These are phyloP conservation scores for Cyclophora albipunctata DNA, from an alignment of 2,888 invertebrate genomes.

Conservation along the genomic window DNA sequence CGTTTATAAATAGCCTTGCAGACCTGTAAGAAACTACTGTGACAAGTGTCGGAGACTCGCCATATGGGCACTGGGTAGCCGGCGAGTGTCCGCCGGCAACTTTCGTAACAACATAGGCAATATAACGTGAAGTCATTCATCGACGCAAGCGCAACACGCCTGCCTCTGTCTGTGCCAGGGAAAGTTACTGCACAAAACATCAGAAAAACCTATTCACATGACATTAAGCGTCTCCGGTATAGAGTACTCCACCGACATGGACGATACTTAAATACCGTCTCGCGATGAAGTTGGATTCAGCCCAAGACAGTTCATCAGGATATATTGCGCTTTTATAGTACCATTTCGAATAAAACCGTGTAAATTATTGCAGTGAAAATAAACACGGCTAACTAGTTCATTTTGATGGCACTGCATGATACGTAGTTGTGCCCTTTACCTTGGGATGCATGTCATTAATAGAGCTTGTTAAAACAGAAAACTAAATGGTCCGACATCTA, in stretches of 20 bases:
- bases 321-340: slow-evolving; percentile 29
- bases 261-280: slow-evolving; percentile 16
- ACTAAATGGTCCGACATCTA: slow-evolving; percentile 38
- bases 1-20: slow-evolving; percentile 21
- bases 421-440: slow-evolving; percentile 5
- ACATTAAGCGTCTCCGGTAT: slow-evolving; percentile 9
- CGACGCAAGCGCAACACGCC: slow-evolving; percentile 37
- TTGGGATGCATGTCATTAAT: slow-evolving; percentile 9
- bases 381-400: slow-evolving; percentile 18
- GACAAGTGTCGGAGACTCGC: slow-evolving; percentile 41
- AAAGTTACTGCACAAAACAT: slow-evolving; percentile 60
- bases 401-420: slow-evolving; percentile 6
- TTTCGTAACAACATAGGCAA: slow-evolving; percentile 60
- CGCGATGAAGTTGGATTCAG: slow-evolving; percentile 27
- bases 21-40: slow-evolving; percentile 28
- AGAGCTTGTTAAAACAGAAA: slow-evolving; percentile 28
- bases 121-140: slow-evolving; percentile 31
- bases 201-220: slow-evolving; percentile 23
- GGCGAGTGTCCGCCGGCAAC: slow-evolving; percentile 29
- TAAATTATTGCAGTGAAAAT: slow-evolving; percentile 26
- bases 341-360: slow-evolving; percentile 24
- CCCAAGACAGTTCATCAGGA: slow-evolving; percentile 26
- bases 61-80: slow-evolving; percentile 31
- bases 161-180: slow-evolving; percentile 28
- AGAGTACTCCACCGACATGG: slow-evolving; percentile 6